Evolutionary conservation across 2,888 invertebrate genomes (phyloP).

Genomic region (Sepioteuthis lessoniana): DNA sequence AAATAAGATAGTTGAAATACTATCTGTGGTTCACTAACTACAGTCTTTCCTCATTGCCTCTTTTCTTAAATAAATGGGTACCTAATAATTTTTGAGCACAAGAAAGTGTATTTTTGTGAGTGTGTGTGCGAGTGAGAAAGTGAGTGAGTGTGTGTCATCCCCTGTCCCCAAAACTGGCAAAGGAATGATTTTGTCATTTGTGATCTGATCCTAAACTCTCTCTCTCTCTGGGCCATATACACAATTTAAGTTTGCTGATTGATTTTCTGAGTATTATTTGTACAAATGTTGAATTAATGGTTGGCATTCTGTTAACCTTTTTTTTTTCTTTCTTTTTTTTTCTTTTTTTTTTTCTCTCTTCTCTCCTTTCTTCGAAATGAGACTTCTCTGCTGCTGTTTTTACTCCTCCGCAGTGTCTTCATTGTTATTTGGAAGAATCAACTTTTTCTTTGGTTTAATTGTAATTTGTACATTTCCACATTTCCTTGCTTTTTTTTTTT

Average conservation of each 20-base stretch:
- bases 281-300: conserved; percentile 11
- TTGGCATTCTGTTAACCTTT: not conserved
- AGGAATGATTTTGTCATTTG: conserved; percentile 8
- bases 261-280: conserved; percentile 33
- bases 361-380: no score
- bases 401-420: conserved; percentile 23
- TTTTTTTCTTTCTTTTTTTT: not conserved
- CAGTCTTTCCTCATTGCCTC: not conserved
- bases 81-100: conserved; percentile 4
- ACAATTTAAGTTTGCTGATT: conserved; percentile 9
- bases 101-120: not conserved
- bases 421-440: conserved; percentile 33
- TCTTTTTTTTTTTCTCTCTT: no score
- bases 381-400: conserved; percentile 2
- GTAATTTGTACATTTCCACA: not conserved
- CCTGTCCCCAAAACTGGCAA: not conserved
- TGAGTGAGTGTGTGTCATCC: not conserved
- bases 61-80: conserved; percentile 11
- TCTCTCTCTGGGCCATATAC: not conserved
- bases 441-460: not conserved
- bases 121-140: not conserved
- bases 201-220: not conserved
- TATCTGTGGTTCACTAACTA: not conserved
- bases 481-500: not conserved
- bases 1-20: not conserved